Conservation (phyloP, 2,797 vertebrate species). For the Dermochelys coriacea region DNA sequence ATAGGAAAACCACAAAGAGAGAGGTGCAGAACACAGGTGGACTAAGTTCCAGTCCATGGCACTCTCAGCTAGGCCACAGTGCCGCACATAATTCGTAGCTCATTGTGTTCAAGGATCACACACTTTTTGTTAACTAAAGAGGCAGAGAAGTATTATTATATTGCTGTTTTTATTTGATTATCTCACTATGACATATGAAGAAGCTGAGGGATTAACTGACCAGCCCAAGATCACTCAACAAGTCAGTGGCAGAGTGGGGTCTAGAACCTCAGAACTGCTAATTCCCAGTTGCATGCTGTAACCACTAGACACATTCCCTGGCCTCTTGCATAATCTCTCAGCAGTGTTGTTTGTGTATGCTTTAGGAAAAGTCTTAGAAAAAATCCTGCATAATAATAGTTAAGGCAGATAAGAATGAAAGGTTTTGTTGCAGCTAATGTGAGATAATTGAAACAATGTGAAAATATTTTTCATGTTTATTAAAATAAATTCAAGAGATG, state of each 20-base stretch:
- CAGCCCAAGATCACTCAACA: not conserved
- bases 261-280: fast-evolving
- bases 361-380: not conserved
- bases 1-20: not conserved
- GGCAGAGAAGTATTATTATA: not conserved
- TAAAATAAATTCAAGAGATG: not conserved
- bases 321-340: fast-evolving
- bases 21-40: not conserved
- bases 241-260: not conserved
- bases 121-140: not conserved
- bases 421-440: not conserved
- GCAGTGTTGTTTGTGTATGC: not conserved
- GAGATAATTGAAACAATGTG: not conserved
- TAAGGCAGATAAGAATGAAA: fast-evolving
- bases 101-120: not conserved
- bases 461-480: not conserved
- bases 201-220: not conserved
- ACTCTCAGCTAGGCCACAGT: not conserved
- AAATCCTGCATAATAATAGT: not conserved
- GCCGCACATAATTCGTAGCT: not conserved
- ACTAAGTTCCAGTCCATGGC: not conserved
- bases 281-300: fast-evolving
- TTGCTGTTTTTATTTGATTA: not conserved
- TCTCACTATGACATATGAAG: not conserved
- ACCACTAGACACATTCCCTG: not conserved